A percentile compares a stretch with the other conserved stretches of the same genome.
phyloP scores from a whole-genome alignment of 1,140 invertebrate species.

The Colletes latitarsis region DNA sequence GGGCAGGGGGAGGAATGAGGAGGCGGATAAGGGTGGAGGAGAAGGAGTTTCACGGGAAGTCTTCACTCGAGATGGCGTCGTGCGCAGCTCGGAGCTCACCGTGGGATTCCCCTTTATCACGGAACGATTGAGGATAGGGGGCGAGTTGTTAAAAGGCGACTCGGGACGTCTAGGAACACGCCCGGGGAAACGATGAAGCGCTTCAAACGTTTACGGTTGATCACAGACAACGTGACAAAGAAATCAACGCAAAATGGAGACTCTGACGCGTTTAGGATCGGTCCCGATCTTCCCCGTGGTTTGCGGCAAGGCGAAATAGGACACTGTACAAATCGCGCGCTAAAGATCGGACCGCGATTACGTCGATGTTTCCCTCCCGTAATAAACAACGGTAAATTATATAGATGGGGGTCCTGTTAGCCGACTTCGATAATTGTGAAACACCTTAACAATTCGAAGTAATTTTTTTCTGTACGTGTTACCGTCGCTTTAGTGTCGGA shows the following conservation, averaged over 20 bases:
- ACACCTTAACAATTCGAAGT: too few species aligned
- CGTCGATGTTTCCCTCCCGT: neutral
- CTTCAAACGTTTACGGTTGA: constrained; percentile 24
- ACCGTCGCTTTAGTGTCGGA: too few species aligned
- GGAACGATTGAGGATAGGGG: neutral
- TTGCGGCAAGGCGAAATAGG: neutral
- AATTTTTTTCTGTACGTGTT: too few species aligned
- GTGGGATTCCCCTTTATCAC: neutral
- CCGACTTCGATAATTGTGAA: too few species aligned
- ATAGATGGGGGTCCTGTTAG: too few species aligned
- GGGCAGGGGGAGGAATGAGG: too few species aligned
- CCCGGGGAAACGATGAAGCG: constrained; percentile 1
- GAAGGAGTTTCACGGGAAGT: too few species aligned
- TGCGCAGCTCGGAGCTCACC: too few species aligned
- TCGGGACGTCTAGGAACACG: neutral
- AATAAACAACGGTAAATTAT: neutral
- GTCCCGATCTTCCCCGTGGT: neutral
- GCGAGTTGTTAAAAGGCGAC: neutral
- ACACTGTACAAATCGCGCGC: neutral
- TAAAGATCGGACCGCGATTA: neutral
- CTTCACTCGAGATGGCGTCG: neutral
- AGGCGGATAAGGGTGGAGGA: too few species aligned
- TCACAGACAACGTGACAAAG: constrained; percentile 45
- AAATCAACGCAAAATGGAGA: neutral
- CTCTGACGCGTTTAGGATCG: neutral